Percentiles rank a stretch among this genome's conserved stretches.
Conservation (phyloP, 2,797 vertebrate genomes). For the Takifugu rubripes region DNA sequence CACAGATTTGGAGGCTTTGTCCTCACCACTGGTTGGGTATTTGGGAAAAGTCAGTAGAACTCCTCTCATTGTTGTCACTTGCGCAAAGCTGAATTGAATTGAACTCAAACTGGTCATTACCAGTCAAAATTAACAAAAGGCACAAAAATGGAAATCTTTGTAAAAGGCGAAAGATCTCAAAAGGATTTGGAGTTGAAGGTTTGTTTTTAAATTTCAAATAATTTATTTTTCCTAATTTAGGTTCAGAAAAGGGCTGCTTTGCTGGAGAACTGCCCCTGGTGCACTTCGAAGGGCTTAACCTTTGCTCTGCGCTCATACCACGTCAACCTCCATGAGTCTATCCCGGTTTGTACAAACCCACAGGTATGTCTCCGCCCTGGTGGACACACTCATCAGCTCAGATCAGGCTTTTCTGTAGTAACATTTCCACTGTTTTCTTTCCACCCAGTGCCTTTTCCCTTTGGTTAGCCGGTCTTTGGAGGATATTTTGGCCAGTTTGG, state of each 20-base stretch:
- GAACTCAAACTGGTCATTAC: conserved; percentile 47
- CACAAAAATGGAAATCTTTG: conserved; percentile 85
- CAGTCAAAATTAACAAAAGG: conserved; percentile 38
- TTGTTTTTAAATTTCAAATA: background rate
- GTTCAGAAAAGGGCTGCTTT: conserved; percentile 61
- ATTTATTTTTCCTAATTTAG: conserved; percentile 33
- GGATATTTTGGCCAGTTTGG: conserved; percentile 78
- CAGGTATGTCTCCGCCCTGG: conserved; percentile 71
- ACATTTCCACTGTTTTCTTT: conserved; percentile 10
- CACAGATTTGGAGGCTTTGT: conserved; percentile 88
- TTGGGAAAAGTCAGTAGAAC: conserved; percentile 99
- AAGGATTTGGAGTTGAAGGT: background rate
- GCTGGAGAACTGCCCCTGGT: conserved; percentile 82
- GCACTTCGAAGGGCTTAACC: conserved; percentile 80
- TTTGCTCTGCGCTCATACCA: conserved; percentile 79
- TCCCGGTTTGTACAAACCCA: conserved; percentile 88
- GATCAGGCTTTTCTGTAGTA: background rate
- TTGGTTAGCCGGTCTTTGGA: conserved; percentile 84
- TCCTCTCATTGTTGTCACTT: conserved; percentile 82
- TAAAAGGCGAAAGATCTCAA: conserved; percentile 85
- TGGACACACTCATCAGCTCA: background rate
- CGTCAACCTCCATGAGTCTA: conserved; percentile 87
- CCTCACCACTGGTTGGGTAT: conserved; percentile 92
- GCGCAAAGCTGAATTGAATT: conserved; percentile 85
- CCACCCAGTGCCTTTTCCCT: conserved; percentile 89